phyloP scores from a whole-genome alignment of 2,888 invertebrate genomes.

The Scaptomyza caliginosa region DNA sequence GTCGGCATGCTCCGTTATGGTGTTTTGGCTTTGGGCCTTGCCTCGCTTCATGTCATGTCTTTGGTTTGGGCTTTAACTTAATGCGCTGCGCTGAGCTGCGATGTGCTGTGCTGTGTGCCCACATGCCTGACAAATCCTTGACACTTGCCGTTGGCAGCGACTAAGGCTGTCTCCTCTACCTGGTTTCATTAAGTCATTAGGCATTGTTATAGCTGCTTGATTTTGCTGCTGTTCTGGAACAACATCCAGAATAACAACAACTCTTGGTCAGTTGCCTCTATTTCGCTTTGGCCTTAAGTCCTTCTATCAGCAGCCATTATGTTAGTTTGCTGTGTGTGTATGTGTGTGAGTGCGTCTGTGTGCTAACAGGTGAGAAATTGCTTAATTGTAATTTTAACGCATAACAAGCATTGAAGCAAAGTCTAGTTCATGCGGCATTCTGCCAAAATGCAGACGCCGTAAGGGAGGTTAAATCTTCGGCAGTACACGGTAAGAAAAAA shows the following conservation, averaged over 20 bases:
- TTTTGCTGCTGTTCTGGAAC: constrained; percentile 25
- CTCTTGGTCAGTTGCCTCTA: constrained; percentile 41
- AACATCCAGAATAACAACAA: constrained; percentile 8
- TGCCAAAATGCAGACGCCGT: constrained; percentile 6
- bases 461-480: not conserved
- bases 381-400: constrained; percentile 79
- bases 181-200: constrained; percentile 76
- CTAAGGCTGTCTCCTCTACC: constrained; percentile 32
- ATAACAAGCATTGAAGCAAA: constrained; percentile 38
- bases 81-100: constrained; percentile 41
- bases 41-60: constrained; percentile 62
- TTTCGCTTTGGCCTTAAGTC: constrained; percentile 10
- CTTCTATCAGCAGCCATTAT: not conserved
- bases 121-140: constrained; percentile 66
- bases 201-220: constrained; percentile 63
- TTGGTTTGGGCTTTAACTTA: constrained; percentile 75
- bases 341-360: constrained; percentile 22
- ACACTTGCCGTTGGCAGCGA: constrained; percentile 55
- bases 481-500: constrained; percentile 27
- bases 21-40: constrained; percentile 14
- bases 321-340: constrained; percentile 12
- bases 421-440: constrained; percentile 1
- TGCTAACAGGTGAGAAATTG: constrained; percentile 77
- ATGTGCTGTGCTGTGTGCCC: constrained; percentile 33
- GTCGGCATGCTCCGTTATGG: constrained; percentile 18